These are phyloP conservation scores for Phylloscopus collybita DNA, from an alignment of 2,797 vertebrate species.

Conservation along the genomic window DNA sequence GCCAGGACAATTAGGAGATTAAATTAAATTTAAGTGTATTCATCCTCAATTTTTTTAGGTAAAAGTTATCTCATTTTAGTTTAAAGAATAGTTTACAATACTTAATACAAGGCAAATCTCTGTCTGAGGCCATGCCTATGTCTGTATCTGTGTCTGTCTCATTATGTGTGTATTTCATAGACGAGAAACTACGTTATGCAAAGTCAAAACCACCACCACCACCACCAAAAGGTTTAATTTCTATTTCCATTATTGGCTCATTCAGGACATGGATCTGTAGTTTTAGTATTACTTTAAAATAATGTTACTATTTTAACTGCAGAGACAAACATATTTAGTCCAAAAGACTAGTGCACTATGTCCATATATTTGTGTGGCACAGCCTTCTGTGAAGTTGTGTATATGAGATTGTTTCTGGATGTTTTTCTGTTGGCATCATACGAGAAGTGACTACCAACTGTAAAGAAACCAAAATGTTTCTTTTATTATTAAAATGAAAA, in stretches of 20 bases:
- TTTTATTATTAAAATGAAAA: not conserved
- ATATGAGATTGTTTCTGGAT: not conserved
- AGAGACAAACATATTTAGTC: not conserved
- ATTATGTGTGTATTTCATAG: not conserved
- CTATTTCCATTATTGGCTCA: not conserved
- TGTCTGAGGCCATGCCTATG: not conserved
- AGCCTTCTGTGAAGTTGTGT: not conserved
- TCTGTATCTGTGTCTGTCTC: not conserved
- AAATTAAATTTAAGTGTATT: not conserved
- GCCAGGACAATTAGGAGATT: not conserved
- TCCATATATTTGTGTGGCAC: not conserved
- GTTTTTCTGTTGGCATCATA: not conserved
- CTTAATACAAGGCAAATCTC: not conserved
- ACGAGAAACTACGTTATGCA: not conserved
- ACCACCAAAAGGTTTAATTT: not conserved
- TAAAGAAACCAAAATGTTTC: not conserved
- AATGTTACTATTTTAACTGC: not conserved
- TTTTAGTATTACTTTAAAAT: not conserved
- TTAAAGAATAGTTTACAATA: not conserved
- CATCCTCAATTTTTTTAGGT: not conserved
- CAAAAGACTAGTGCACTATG: not conserved
- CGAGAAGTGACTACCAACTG: not conserved
- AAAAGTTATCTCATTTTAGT: not conserved
- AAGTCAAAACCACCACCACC: not conserved
- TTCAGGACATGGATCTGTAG: not conserved